Percentiles rank a stretch among this genome's conserved stretches.
Evolutionary conservation across 2,888 invertebrate genomes (phyloP).

Genomic region (Zhuqinia jingwanae): DNA sequence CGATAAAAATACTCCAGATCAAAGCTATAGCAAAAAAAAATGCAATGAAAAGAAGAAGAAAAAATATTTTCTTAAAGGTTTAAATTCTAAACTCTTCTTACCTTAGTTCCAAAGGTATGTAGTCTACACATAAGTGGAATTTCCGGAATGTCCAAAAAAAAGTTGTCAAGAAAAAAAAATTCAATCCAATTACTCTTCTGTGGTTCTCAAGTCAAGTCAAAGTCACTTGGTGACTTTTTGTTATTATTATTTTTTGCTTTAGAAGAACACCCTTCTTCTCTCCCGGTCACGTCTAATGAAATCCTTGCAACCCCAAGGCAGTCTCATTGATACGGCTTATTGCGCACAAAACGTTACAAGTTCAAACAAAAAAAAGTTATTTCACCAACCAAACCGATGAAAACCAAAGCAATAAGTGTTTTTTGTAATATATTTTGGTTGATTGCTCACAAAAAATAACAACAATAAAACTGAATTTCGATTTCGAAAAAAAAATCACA

Average conservation of each 20-base stretch:
- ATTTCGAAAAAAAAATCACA: too few relatives aligned
- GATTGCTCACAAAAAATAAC: conserved; percentile 39
- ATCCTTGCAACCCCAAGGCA: conserved; percentile 1
- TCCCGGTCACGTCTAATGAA: conserved; percentile 9
- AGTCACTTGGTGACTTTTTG: conserved; percentile 15
- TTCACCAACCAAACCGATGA: conserved; percentile 20
- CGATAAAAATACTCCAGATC: too few relatives aligned
- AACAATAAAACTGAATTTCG: conserved; percentile 4
- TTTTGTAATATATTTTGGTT: too few relatives aligned
- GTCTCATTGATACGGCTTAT: conserved; percentile 58
- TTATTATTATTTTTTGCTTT: conserved; percentile 17
- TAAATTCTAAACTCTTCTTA: not conserved
- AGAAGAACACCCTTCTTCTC: not conserved
- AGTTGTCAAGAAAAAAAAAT: too few relatives aligned
- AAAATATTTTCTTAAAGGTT: conserved; percentile 24
- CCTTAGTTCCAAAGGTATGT: not conserved
- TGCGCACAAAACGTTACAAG: not conserved
- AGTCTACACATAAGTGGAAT: not conserved
- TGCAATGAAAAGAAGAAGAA: too few relatives aligned
- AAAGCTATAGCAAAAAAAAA: too few relatives aligned
- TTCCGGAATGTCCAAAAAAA: not conserved
- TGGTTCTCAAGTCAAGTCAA: not conserved
- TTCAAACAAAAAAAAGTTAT: conserved; percentile 25
- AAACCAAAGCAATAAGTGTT: conserved; percentile 47
- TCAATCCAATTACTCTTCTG: not conserved